Evolutionary conservation across 1,140 invertebrate genomes (phyloP).

Genomic region (Solen grandis): DNA sequence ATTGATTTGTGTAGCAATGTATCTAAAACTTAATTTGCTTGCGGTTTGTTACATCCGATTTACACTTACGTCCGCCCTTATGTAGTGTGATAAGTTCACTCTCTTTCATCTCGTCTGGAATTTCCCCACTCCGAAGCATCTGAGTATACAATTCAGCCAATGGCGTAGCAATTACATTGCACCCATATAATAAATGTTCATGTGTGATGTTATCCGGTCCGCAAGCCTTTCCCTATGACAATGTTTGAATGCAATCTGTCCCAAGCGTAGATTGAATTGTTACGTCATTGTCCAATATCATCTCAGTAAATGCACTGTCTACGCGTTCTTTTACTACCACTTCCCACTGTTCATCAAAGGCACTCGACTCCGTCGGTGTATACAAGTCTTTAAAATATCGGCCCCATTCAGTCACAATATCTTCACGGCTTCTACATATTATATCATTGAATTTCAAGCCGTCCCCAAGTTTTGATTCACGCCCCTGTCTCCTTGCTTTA

Average conservation of each 20-base stretch:
- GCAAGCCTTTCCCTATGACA: background rate
- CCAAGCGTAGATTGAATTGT: background rate
- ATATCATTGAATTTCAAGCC: too few species aligned
- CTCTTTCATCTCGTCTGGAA: background rate
- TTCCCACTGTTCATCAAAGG: background rate
- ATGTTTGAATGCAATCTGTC: background rate
- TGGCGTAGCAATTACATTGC: constrained; percentile 1
- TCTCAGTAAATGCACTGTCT: background rate
- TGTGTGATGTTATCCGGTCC: constrained; percentile 9
- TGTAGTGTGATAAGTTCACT: background rate
- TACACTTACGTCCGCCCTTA: background rate
- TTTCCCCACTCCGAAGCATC: background rate
- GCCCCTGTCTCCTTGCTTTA: background rate
- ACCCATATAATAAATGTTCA: background rate
- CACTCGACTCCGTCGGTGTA: background rate
- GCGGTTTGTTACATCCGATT: too few species aligned
- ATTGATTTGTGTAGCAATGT: too few species aligned
- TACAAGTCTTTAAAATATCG: constrained; percentile 14
- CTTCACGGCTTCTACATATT: constrained; percentile 10
- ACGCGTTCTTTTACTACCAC: background rate
- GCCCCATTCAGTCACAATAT: background rate
- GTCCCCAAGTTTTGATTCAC: too few species aligned
- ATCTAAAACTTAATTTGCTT: too few species aligned
- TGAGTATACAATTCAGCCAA: background rate
- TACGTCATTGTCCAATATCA: background rate